These are phyloP conservation scores for Philypnodon macrostomus DNA, from an alignment of 2,797 vertebrate genomes.

Conservation along the genomic window DNA sequence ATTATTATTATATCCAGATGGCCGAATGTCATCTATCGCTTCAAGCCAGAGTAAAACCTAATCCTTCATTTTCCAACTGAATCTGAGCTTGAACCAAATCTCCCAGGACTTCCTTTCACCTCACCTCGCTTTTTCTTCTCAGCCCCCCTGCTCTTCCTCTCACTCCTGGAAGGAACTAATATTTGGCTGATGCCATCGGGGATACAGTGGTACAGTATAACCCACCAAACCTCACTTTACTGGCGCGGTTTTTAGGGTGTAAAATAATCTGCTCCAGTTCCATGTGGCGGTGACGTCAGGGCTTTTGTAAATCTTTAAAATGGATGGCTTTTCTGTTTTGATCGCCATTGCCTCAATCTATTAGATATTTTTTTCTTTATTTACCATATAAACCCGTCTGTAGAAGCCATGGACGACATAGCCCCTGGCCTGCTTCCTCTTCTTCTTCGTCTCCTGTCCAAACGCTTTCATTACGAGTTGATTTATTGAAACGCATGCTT, in stretches of 20 bases:
- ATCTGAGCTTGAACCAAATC: constrained; percentile 59
- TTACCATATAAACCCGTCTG: constrained; percentile 23
- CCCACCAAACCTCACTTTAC: constrained; percentile 41
- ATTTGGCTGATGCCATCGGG: constrained; percentile 42
- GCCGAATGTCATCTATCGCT: too few relatives aligned
- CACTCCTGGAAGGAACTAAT: constrained; percentile 26
- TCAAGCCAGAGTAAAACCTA: constrained; percentile 59
- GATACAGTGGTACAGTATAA: constrained; percentile 32
- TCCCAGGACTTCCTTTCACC: constrained; percentile 56
- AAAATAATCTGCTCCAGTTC: constrained; percentile 17
- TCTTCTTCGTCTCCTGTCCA: constrained; percentile 42
- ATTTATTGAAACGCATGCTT: constrained; percentile 83
- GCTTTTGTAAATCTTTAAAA: constrained; percentile 4
- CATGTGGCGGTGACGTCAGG: background rate
- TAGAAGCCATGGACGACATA: constrained; percentile 40
- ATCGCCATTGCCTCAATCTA: constrained; percentile 17
- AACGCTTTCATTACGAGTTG: constrained; percentile 74
- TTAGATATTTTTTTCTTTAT: constrained; percentile 13
- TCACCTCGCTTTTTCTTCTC: constrained; percentile 45
- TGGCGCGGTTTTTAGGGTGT: constrained; percentile 20
- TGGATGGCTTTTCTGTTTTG: constrained; percentile 18
- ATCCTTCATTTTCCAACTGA: constrained; percentile 68
- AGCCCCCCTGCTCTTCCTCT: constrained; percentile 13
- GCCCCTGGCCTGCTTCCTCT: constrained; percentile 55
- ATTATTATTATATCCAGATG: constrained; percentile 10